Evolutionary conservation across 2,797 vertebrate species (phyloP).

Genomic region (Gambelia wislizenii): DNA sequence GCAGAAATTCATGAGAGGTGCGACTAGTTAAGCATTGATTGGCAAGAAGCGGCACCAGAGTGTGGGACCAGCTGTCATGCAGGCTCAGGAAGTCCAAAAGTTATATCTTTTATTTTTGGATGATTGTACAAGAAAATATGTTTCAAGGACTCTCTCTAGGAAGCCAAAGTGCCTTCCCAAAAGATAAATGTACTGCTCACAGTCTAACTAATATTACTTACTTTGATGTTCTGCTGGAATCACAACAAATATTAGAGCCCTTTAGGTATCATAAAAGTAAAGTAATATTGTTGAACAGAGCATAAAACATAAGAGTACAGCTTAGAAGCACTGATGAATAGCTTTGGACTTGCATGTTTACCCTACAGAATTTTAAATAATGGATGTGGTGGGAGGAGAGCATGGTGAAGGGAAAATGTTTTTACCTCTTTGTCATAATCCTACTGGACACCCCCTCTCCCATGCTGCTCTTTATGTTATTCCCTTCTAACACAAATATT

Average conservation of each 20-base stretch:
- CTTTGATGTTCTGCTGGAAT: background rate
- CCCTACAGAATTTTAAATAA: background rate
- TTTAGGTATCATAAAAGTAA: background rate
- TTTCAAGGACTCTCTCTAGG: background rate
- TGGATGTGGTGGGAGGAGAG: background rate
- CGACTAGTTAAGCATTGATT: background rate
- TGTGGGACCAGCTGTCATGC: background rate
- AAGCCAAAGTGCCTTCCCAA: background rate
- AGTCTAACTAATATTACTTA: background rate
- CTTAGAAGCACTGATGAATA: background rate
- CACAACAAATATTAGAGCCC: background rate
- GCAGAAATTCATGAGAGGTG: background rate
- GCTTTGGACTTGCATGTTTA: background rate
- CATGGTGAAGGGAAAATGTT: too few relatives aligned
- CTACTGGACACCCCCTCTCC: background rate
- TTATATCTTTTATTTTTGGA: background rate
- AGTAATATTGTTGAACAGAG: accelerated
- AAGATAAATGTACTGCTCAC: background rate
- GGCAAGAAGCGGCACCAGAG: background rate
- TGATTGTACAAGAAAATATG: background rate
- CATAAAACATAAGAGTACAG: background rate
- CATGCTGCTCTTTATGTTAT: background rate
- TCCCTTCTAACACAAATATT: background rate
- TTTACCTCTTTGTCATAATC: background rate
- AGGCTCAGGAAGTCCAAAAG: background rate